Base-by-base conservation (phyloP, 2,797 vertebrate genomes). In the Clarias laeviceps region DNA sequence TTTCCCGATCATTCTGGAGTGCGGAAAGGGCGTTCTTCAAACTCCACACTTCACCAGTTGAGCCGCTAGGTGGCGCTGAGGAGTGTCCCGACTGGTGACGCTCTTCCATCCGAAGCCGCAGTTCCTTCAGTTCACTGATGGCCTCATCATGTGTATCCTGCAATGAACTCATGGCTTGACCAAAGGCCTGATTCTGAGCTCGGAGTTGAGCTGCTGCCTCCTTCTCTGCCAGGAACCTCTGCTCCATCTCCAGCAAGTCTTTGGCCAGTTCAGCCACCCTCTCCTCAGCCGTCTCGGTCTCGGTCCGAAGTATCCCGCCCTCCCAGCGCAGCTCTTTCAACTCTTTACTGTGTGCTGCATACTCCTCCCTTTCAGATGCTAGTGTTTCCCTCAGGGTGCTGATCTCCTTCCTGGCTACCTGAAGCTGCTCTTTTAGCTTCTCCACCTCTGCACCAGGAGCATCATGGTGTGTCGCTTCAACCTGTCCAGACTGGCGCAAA, bases 241-340 rank as follows among this genome's bases (percentile, higher is more conserved):
- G 98, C 20, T 99, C 98, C 76, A 97, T 94, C 45, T 93, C 94
- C 91, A 99, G 91, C 87, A 99, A 92, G 92, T 99, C 98, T 45
- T 90, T 93, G 12, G 98, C 98, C 91, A 99, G 90, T 88, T 99
- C 98, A 0, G 97, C 98, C 65, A 99, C 98, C 90, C 98, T 95
- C 91, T 98, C 98, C 90, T 98, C 97, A 0, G 98, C 98, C 0
- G 94, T 99, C 93, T 99, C 98, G 0, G 97, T 96, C 93, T 99
- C 97, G 0, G 97, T 98, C 65, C 98, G 94, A 95, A 99, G 95
- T 91, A 99, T 95, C 1, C 98, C 97, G 1, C 96, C 96, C 82
- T 99, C 97, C 89, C 98, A 99, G 40, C 92, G 96, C 61, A 99
- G 93, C 88, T 97, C 95, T 3, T 94, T 95, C 59, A 99, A 82